Evolutionary conservation across 2,888 invertebrate species (phyloP).

Genomic region (Acronicta alni): DNA sequence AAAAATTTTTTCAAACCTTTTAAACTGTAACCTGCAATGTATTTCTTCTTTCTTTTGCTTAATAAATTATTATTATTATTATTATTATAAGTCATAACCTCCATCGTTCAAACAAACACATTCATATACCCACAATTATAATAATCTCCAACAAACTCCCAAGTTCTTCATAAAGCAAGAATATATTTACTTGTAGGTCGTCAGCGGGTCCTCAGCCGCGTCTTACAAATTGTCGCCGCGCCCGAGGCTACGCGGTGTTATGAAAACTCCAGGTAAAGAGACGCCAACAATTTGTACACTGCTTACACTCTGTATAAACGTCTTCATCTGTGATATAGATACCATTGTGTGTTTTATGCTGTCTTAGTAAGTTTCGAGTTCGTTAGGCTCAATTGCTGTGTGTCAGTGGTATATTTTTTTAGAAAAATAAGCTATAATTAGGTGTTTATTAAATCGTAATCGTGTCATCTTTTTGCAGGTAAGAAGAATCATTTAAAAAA

Average conservation of each 20-base stretch:
- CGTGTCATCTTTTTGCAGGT: too few relatives aligned
- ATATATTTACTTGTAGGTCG: conserved; percentile 79
- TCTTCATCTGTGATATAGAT: conserved; percentile 78
- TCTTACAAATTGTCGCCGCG: conserved; percentile 81
- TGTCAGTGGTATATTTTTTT: not conserved
- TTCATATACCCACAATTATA: conserved; percentile 22
- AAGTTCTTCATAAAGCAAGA: conserved; percentile 67
- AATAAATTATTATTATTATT: too few relatives aligned
- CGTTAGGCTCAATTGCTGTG: conserved; percentile 37
- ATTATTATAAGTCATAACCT: too few relatives aligned
- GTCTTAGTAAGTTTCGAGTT: conserved; percentile 59
- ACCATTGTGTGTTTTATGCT: conserved; percentile 69
- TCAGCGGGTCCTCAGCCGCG: conserved; percentile 79
- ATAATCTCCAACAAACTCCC: conserved; percentile 45
- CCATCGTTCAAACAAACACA: not conserved
- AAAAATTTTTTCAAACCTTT: too few relatives aligned
- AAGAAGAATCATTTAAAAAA: too few relatives aligned
- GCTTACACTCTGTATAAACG: conserved; percentile 84
- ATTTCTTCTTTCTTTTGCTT: too few relatives aligned
- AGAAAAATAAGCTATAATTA: too few relatives aligned
- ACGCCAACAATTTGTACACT: conserved; percentile 85
- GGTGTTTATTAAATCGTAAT: too few relatives aligned
- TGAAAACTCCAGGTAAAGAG: conserved; percentile 85
- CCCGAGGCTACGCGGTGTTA: conserved; percentile 80
- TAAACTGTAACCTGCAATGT: too few relatives aligned